Conservation (phyloP, 2,888 invertebrate species). For the Ctena decussata region DNA sequence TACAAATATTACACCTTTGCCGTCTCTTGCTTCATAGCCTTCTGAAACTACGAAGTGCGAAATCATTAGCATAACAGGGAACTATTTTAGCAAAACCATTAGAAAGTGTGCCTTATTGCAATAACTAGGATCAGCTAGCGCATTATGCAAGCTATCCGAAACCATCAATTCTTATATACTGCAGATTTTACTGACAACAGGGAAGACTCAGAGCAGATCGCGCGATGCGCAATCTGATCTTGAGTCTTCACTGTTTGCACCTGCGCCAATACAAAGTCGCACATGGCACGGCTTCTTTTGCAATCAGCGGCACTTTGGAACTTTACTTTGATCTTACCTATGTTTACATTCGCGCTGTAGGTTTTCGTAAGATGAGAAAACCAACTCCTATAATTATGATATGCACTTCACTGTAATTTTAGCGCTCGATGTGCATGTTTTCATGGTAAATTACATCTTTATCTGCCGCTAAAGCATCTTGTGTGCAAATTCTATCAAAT, state of each 20-base stretch:
- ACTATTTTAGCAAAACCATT: too few species aligned
- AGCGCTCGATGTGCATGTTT: neutral
- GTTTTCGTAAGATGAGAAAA: neutral
- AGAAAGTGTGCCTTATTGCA: too few species aligned
- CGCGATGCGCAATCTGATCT: too few species aligned
- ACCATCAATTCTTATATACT: too few species aligned
- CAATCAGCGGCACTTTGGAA: neutral
- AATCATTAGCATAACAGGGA: neutral
- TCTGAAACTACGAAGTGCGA: neutral
- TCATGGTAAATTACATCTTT: neutral
- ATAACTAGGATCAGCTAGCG: too few species aligned
- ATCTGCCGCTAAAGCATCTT: neutral
- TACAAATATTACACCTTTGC: too few species aligned
- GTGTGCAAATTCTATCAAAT: neutral
- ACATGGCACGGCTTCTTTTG: too few species aligned
- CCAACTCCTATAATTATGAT: neutral
- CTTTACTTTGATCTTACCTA: neutral
- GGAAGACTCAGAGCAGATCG: too few species aligned
- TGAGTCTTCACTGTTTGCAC: too few species aligned
- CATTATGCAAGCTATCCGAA: too few species aligned
- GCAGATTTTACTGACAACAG: too few species aligned
- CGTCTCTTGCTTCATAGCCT: neutral
- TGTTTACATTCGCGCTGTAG: neutral
- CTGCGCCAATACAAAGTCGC: too few species aligned
- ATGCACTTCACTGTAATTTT: neutral